Base-by-base conservation (phyloP, 2,797 vertebrate genomes). In the Rhodeus uyekii region DNA sequence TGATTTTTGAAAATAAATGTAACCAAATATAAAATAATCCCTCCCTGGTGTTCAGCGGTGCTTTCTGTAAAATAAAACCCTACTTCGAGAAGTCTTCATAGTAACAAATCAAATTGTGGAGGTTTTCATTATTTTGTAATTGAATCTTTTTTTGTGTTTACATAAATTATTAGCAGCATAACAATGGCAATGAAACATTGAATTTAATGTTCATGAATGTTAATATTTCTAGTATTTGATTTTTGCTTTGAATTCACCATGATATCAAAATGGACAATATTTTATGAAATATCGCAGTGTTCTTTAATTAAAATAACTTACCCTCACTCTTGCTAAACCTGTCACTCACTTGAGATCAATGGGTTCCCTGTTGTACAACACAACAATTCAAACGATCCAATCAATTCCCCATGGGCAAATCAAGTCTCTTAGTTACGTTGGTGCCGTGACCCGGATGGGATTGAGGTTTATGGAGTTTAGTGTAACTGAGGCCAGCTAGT, bases 21-120 rank as follows among this genome's bases (percentile, higher is more conserved):
- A 68, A 24, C 44, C 36, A 75, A 53, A 32, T 46, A 63, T 63
- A 53, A 14, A 60, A 71, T 46, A 80, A 60, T 18, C 44, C 65
- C n/a, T 65, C 42, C 46, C 50, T 5, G 38, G 34, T 76, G 76
- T 64, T 18, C 36, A 63, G 69, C 71, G 44, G 50, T 76, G 72
- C 50, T 73, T 58, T 8, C 24, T 46, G 6, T 61, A 61, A 39
- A 44, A 29, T 44, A 12, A 22, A 76, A 34, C 24, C 42, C 27
- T 29, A 10, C 8, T 42, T 55, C 29, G 24, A 38, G 16, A 60
- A 39, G 6, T 63, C 18, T 12, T n/a, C 6, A 44, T n/a, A 9
- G 32, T 53, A 16, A 36, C 19, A 12, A 9, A 9, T 18, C 5
- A 36, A 1, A 39, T 65, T 67, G 22, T 39, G 22, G 19, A 53